A percentile compares a stretch with the other conserved stretches of the same genome.
Conservation (phyloP, 1,140 invertebrate species). For the Drosophila bocqueti region DNA sequence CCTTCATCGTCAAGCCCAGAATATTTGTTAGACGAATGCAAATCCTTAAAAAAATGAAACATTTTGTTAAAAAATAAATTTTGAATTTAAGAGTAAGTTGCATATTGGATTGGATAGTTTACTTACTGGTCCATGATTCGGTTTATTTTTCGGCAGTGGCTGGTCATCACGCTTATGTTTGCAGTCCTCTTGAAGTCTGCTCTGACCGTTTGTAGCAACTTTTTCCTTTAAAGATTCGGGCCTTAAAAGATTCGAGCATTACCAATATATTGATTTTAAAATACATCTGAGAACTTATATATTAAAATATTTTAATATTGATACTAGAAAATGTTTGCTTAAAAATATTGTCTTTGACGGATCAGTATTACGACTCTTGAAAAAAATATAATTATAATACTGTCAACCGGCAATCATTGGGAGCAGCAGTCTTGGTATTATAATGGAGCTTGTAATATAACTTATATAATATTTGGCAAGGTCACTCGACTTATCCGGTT, state of each 20-base stretch:
- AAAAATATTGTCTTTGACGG: too few relatives aligned
- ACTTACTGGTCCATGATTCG: slow-evolving; percentile 62
- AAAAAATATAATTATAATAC: too few relatives aligned
- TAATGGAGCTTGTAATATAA: too few relatives aligned
- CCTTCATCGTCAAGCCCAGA: slow-evolving; percentile 77
- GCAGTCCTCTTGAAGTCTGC: slow-evolving; percentile 54
- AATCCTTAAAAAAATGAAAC: slow-evolving; percentile 51
- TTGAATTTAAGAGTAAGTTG: too few relatives aligned
- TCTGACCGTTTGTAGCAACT: slow-evolving; percentile 28
- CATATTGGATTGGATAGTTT: background rate
- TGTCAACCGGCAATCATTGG: too few relatives aligned
- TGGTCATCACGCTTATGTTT: slow-evolving; percentile 58
- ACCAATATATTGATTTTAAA: slow-evolving; percentile 1
- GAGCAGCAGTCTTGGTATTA: too few relatives aligned
- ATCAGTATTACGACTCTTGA: too few relatives aligned
- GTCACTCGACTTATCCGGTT: too few relatives aligned
- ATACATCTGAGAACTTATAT: background rate
- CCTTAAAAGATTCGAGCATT: slow-evolving; percentile 7
- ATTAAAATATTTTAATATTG: background rate
- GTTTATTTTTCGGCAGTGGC: slow-evolving; percentile 51
- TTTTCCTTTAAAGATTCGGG: slow-evolving; percentile 37
- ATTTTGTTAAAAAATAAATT: too few relatives aligned
- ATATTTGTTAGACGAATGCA: slow-evolving; percentile 78
- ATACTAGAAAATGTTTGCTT: too few relatives aligned
- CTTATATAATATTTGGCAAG: too few relatives aligned